phyloP scores from a whole-genome alignment of 2,888 invertebrate species.

The Nemoura dubitans region DNA sequence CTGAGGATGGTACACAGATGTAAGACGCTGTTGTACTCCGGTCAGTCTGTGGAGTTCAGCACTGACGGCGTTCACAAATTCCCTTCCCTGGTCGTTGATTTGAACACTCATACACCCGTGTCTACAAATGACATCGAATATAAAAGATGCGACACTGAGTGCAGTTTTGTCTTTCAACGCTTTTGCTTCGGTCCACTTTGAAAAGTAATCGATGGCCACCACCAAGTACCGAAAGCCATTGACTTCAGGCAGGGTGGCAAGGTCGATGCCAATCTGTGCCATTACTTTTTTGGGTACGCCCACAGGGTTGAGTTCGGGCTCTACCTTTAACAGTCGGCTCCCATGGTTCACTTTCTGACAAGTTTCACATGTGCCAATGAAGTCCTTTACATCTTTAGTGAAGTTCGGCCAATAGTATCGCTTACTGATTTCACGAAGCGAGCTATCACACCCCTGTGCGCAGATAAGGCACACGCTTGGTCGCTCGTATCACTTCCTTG shows the following conservation, averaged over 20 bases:
- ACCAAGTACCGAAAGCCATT: conserved; percentile 40
- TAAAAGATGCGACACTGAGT: conserved; percentile 25
- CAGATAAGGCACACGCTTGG: conserved; percentile 8
- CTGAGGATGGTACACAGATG: conserved; percentile 50
- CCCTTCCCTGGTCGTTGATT: conserved; percentile 44
- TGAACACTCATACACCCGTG: conserved; percentile 38
- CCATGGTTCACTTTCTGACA: conserved; percentile 16
- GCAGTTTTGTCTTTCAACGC: conserved; percentile 20
- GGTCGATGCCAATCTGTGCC: conserved; percentile 42
- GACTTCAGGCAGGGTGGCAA: conserved; percentile 36
- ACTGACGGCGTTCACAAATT: conserved; percentile 43
- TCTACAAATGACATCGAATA: conserved; percentile 32
- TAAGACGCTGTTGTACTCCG: conserved; percentile 47
- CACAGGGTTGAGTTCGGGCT: conserved; percentile 30
- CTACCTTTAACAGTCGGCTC: background rate
- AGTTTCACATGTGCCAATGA: background rate
- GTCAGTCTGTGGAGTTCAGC: conserved; percentile 39
- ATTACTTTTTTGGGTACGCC: conserved; percentile 23
- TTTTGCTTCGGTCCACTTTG: conserved; percentile 38
- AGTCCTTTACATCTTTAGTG: background rate
- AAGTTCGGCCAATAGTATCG: conserved; percentile 21
- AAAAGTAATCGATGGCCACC: conserved; percentile 42
- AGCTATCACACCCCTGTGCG: background rate
- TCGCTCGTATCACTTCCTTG: conserved; percentile 4
- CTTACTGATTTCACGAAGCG: background rate